Conservation (phyloP, 2,113 vertebrate genomes). For the Progne subis region DNA sequence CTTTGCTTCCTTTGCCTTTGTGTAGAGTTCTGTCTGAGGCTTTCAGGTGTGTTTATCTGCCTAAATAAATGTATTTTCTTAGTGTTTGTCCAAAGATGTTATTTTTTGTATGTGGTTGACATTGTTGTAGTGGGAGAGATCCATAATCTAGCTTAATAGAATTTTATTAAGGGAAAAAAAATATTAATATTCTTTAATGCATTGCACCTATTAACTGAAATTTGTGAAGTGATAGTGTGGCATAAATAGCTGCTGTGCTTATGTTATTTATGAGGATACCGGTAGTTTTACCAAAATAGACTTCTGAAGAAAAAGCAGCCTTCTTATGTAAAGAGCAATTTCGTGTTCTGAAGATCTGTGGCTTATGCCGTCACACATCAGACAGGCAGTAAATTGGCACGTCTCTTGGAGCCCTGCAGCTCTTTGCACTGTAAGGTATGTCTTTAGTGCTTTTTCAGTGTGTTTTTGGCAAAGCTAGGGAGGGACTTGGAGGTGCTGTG, state of each 20-base stretch:
- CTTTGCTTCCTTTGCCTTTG: neutral
- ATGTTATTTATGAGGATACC: neutral
- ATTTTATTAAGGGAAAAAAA: neutral
- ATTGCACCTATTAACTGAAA: neutral
- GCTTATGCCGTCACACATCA: neutral
- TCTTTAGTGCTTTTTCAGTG: neutral
- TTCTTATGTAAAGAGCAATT: neutral
- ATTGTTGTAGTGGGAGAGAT: neutral
- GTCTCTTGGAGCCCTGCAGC: neutral
- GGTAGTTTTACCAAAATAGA: neutral
- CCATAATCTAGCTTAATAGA: neutral
- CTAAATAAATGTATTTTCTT: neutral
- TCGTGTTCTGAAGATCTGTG: neutral
- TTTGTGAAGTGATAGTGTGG: neutral
- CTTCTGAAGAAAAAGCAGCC: neutral
- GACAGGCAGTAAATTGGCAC: neutral
- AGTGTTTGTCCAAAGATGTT: neutral
- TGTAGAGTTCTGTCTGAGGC: neutral
- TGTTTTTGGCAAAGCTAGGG: neutral
- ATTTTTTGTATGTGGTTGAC: neutral
- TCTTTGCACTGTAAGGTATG: neutral
- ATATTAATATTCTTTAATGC: neutral
- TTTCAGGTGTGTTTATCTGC: neutral
- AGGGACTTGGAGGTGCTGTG: neutral
- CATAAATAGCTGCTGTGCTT: neutral